These are phyloP conservation scores for Camptogramma bilineatum DNA, from an alignment of 2,888 invertebrate species.

Conservation along the genomic window DNA sequence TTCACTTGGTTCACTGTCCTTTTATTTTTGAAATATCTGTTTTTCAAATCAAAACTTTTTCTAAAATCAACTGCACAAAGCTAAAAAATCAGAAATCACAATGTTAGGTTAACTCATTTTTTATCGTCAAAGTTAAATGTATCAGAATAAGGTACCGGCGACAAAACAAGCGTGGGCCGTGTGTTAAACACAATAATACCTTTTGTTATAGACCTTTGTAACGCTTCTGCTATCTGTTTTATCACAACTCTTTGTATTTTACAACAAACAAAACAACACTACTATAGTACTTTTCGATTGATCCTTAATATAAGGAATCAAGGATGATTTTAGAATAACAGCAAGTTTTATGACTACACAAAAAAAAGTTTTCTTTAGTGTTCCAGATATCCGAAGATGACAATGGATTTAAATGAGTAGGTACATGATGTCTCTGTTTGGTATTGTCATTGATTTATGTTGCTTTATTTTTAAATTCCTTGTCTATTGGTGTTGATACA, in stretches of 20 bases:
- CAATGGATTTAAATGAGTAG: conserved; percentile 82
- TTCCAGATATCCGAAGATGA: conserved; percentile 66
- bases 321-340: conserved; percentile 46
- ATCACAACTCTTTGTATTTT: conserved; percentile 72
- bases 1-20: no score
- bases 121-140: conserved; percentile 24
- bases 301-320: conserved; percentile 34
- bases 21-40: no score
- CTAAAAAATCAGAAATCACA: neutral
- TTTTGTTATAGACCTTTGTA: conserved; percentile 78
- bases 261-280: conserved; percentile 39
- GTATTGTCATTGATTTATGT: conserved; percentile 73
- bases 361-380: conserved; percentile 53
- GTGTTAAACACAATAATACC: conserved; percentile 69
- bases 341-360: conserved; percentile 35
- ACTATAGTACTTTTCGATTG: conserved; percentile 17
- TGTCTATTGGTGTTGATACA: conserved; percentile 70
- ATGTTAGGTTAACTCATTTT: neutral
- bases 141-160: conserved; percentile 29
- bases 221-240: conserved; percentile 73
- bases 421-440: conserved; percentile 72
- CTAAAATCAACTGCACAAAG: neutral
- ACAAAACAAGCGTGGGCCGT: conserved; percentile 50
- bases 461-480: conserved; percentile 59
- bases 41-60: no score